Base-by-base conservation (phyloP, 2,888 invertebrate genomes). In the Heteromurus nitidus region DNA sequence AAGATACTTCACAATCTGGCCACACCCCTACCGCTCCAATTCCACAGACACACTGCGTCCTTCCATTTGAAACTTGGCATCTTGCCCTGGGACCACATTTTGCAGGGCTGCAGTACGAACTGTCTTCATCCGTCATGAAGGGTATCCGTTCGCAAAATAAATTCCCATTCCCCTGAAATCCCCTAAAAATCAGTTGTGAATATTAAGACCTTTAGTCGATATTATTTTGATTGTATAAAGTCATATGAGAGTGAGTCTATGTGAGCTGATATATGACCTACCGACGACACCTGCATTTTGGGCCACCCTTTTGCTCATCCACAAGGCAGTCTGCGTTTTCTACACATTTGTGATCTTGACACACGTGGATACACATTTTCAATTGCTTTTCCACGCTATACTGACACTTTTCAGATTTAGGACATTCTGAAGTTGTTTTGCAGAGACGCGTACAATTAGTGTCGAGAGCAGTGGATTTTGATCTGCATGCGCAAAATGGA, bases 361-460 rank as follows among this genome's bases (percentile, higher is more conserved):
- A 82, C 0, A 67, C 55, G n/a, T 58, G 65, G 5, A 73, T 44
- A 28, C 82, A 82, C 68, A 72, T 73, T 55, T 73, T 75, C 18
- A 75, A 22, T 30, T 69, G 68, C 31, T 70, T 65, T 28, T 75
- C 69, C 9, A 47, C 22, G 24, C 47, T 62, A 20, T 70, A 77
- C 1, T 67, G 28, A 24, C 82, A 82, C 42, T 77, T 82, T 67
- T 82, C 77, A n/a, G 77, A 55, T 67, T 74, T 82, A 1, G 76
- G 73, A 42, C 82, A 82, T 7, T 77, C 82, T 0, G 55, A 62
- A 20, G 77, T 64, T 5, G 64, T 53, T 77, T 70, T 77, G 31
- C 77, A 77, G 13, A 77, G 69, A 18, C 77, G 69, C 0, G 64
- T 77, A 18, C 77, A 77, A 20, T 77, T 77, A 22, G 68, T 68